Evolutionary conservation across 2,888 invertebrate species (phyloP).

Genomic region (Chloroclysta siterata): DNA sequence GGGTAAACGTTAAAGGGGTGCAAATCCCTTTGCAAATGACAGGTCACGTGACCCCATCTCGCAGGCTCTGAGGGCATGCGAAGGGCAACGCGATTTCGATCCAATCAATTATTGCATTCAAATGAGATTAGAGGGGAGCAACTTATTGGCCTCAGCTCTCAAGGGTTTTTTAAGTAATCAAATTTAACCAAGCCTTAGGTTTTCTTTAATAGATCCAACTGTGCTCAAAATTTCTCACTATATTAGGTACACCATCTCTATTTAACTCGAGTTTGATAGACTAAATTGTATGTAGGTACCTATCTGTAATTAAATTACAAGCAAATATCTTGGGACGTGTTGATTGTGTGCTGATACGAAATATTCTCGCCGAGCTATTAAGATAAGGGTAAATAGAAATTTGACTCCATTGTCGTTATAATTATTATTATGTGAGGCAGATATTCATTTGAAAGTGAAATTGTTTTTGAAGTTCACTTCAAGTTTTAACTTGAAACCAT

Average conservation of each 20-base stretch:
- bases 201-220: no score
- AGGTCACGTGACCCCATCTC: slow-evolving; percentile 64
- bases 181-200: slow-evolving; percentile 2
- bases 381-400: slow-evolving; percentile 47
- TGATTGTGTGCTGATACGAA: slow-evolving; percentile 54
- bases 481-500: background rate
- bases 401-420: slow-evolving; percentile 14
- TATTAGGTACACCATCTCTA: slow-evolving; percentile 30
- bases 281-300: slow-evolving; percentile 45
- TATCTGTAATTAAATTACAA: slow-evolving; percentile 52
- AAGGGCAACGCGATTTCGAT: slow-evolving; percentile 41
- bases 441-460: background rate
- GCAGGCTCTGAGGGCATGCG: slow-evolving; percentile 43
- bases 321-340: slow-evolving; percentile 54
- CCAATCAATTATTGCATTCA: slow-evolving; percentile 55
- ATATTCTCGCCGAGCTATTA: slow-evolving; percentile 48
- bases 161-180: background rate
- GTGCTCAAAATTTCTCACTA: slow-evolving; percentile 24
- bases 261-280: slow-evolving; percentile 51
- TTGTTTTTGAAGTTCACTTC: background rate
- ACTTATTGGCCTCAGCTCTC: slow-evolving; percentile 21
- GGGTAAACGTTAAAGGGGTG: slow-evolving; percentile 66
- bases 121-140: slow-evolving; percentile 35
- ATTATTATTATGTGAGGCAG: background rate
- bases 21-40: slow-evolving; percentile 74